phyloP scores from a whole-genome alignment of 2,888 invertebrate species.

The Morinoia aosen region DNA sequence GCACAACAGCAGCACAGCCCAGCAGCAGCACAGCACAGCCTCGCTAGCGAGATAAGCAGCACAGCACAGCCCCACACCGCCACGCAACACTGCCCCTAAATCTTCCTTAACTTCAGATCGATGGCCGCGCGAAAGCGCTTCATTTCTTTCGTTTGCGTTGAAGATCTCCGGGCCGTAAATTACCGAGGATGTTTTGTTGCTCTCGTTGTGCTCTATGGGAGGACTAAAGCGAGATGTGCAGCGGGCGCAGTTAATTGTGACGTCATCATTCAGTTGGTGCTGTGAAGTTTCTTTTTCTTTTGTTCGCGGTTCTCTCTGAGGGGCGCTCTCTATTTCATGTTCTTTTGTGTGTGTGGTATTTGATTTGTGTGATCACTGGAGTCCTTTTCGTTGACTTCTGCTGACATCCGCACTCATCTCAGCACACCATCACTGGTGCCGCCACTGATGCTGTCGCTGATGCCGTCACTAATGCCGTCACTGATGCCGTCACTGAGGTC shows the following conservation, averaged over 20 bases:
- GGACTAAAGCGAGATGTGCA: background rate
- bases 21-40: no score
- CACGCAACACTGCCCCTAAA: slow-evolving; percentile 21
- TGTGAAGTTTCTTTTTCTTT: no score
- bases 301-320: no score
- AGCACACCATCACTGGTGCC: no score
- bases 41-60: no score
- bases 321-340: no score
- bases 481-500: no score
- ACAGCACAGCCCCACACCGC: slow-evolving; percentile 26
- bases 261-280: no score
- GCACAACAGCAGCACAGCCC: no score
- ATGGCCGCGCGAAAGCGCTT: slow-evolving; percentile 33
- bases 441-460: no score
- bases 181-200: background rate
- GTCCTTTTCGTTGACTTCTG: background rate
- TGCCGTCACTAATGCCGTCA: no score
- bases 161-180: background rate
- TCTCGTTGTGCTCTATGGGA: background rate
- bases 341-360: no score
- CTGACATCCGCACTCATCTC: background rate
- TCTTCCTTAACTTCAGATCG: slow-evolving; percentile 26
- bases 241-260: background rate
- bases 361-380: background rate
- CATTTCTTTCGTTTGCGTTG: background rate